These are phyloP conservation scores for Tetrapedia diversipes DNA, from an alignment of 2,888 invertebrate genomes.

Conservation along the genomic window DNA sequence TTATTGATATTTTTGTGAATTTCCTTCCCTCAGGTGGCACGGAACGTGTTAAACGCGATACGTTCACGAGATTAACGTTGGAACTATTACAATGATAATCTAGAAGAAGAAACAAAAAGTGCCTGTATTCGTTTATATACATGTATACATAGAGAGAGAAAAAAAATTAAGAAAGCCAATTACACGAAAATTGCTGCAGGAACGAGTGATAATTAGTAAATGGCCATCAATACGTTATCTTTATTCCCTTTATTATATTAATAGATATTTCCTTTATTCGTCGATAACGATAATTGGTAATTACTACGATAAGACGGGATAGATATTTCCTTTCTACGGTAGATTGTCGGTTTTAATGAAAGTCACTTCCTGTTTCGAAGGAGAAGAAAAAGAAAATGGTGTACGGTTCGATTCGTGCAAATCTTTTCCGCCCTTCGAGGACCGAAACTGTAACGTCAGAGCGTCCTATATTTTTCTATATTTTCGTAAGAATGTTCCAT, in stretches of 20 bases:
- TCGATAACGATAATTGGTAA: slow-evolving; percentile 46
- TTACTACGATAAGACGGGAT: slow-evolving; percentile 29
- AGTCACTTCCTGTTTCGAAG: background rate
- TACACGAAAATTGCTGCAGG: slow-evolving; percentile 39
- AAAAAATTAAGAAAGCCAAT: slow-evolving; percentile 44
- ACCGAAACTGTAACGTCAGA: slow-evolving; percentile 40
- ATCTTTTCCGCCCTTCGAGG: background rate
- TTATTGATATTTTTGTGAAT: background rate
- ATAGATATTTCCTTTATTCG: slow-evolving; percentile 43
- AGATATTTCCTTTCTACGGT: background rate
- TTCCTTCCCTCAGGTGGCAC: background rate
- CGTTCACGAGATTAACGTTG: background rate
- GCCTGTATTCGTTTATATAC: slow-evolving; percentile 17
- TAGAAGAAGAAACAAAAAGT: slow-evolving; percentile 19
- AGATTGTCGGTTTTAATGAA: slow-evolving; percentile 6
- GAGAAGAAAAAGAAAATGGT: background rate
- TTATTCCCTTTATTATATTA: slow-evolving; percentile 29
- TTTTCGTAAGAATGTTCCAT: slow-evolving; percentile 65
- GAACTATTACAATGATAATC: background rate
- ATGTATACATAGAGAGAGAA: slow-evolving; percentile 25
- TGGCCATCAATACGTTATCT: slow-evolving; percentile 41
- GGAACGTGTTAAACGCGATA: background rate
- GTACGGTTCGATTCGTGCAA: background rate
- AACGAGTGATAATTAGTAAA: slow-evolving; percentile 58
- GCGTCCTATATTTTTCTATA: slow-evolving; percentile 56